Conservation (phyloP, 2,113 vertebrate genomes). For the mouse (Mus musculus) region DNA sequence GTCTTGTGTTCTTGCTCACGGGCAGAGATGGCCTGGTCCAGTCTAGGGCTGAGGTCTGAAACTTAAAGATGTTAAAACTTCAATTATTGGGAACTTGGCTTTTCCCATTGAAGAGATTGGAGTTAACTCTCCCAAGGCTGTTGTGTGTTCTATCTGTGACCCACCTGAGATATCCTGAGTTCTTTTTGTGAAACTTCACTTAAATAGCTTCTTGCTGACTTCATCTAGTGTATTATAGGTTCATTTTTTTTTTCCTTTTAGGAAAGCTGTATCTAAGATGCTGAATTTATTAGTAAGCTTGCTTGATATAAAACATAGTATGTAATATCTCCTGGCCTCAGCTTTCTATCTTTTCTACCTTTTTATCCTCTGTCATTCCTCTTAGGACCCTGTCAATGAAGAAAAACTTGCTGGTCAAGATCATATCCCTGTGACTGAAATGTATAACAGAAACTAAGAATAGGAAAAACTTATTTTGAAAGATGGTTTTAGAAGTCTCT, state of each 20-base stretch:
- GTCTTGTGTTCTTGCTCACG: neutral
- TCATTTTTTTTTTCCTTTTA: neutral
- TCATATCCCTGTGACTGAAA: neutral
- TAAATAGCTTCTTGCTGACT: neutral
- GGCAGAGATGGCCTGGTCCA: neutral
- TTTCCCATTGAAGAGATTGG: neutral
- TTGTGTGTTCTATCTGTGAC: neutral
- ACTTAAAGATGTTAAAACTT: neutral
- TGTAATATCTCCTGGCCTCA: neutral
- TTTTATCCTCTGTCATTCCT: neutral
- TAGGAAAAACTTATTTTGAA: neutral
- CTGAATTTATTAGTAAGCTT: neutral
- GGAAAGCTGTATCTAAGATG: neutral
- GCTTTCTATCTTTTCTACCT: neutral
- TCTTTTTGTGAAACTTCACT: neutral
- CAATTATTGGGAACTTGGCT: neutral
- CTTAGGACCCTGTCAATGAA: neutral
- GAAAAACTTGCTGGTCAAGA: neutral
- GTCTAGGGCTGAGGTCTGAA: neutral
- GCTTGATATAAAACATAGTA: neutral
- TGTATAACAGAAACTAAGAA: neutral
- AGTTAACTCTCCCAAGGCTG: neutral
- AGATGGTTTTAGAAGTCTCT: neutral
- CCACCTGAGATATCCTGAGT: neutral
- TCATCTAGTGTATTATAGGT: neutral